These are phyloP conservation scores for Oncorhynchus mykiss DNA, from an alignment of 2,113 vertebrate species.

Conservation along the genomic window DNA sequence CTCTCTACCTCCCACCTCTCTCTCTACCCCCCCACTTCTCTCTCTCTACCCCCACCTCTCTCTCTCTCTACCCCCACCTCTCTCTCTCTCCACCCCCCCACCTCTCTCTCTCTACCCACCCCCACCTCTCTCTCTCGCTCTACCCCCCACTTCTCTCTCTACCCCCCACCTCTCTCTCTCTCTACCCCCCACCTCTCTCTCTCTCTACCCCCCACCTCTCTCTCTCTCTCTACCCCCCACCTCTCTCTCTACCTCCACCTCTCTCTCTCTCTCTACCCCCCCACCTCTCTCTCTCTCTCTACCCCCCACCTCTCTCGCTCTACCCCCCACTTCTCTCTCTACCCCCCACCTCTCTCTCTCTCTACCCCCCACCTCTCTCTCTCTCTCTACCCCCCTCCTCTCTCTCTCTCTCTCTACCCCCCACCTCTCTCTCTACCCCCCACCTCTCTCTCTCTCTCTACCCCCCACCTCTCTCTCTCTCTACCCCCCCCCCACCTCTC, in stretches of 20 bases:
- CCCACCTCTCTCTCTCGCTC: too few relatives aligned
- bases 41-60: accelerated
- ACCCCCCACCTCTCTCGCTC: accelerated
- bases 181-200: too few relatives aligned
- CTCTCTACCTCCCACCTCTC: accelerated
- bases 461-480: accelerated
- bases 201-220: too few relatives aligned
- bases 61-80: accelerated
- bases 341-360: too few relatives aligned
- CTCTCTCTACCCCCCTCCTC: too few relatives aligned
- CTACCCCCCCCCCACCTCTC: accelerated
- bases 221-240: accelerated
- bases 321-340: too few relatives aligned
- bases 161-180: too few relatives aligned
- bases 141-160: accelerated
- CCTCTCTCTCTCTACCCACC: too few relatives aligned
- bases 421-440: too few relatives aligned
- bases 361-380: accelerated
- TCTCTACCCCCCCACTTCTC: accelerated
- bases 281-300: accelerated
- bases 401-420: too few relatives aligned
- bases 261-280: accelerated
- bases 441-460: too few relatives aligned
- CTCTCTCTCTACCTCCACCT: accelerated
- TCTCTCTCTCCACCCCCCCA: accelerated